Evolutionary conservation across 2,797 vertebrate species (phyloP), one percentile per base, ranked within the genome.

Genomic region (Kryptolebias ocellatus): DNA sequence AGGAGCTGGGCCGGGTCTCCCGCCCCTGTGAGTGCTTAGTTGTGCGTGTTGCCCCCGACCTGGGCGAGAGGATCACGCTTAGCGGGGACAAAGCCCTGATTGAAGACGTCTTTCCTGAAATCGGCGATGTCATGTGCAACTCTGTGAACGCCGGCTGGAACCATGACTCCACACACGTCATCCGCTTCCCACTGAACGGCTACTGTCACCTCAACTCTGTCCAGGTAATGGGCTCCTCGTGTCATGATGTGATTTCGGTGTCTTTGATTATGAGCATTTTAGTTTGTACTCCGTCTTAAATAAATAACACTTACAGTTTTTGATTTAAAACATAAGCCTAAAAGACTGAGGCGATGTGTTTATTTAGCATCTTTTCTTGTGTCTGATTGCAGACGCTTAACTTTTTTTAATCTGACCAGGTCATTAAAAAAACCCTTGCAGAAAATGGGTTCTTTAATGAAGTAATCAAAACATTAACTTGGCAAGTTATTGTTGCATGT

Each of bases 191-290:
- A 0, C 94, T 99, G 55, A 99, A 99, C 0, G 97, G 97, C 63
- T 99, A 99, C 93, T 99, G 97, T 85, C 97, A 97, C 92, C 97
- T 99, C 92, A 99, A 98, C 94, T 99, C 97, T 70, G 97, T 99
- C 79, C 97, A 99, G 96, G 97, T 98, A 94, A 63, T 7, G 18
- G 5, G 39, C 57, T 8, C 46, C 15, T 8, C 15, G 7, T 31
- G 18, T 47, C 3, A 28, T 60, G n/a, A 31, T 34, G 1, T 27
- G 46, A 9, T 29, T 60, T 2, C 57, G 14, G 34, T 17, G 2
- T 39, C 1, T 14, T 54, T 39, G 5, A 27, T n/a, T 14, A 20
- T 17, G 12, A 61, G 28, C 5, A 3, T 53, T 50, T 47, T 8
- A 53, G 18, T 56, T 15, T 56, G 24, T 12, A 60, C 28, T 44